Conservation (phyloP, 2,113 vertebrate genomes). For the Bambusicola thoracicus region DNA sequence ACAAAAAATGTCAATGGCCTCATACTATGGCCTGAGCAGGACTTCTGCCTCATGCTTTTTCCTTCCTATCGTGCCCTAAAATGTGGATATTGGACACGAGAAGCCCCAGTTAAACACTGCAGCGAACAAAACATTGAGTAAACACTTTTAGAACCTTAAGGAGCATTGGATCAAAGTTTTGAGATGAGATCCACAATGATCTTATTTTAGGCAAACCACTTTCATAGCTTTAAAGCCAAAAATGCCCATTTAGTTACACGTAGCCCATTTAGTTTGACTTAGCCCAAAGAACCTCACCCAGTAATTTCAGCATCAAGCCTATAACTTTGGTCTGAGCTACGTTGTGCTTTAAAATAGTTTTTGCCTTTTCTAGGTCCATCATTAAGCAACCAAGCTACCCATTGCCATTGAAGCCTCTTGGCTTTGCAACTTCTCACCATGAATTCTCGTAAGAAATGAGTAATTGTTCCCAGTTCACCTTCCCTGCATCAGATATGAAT, state of each 20-base stretch:
- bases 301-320: constrained; percentile 59
- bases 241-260: background rate
- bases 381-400: constrained; percentile 31
- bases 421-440: background rate
- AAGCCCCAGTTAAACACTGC: background rate
- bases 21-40: background rate
- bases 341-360: constrained; percentile 39
- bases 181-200: background rate
- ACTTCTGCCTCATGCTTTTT: fast-evolving
- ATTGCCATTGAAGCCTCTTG: background rate
- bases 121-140: background rate
- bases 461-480: background rate
- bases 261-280: constrained; percentile 8
- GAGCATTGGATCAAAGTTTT: background rate
- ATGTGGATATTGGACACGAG: background rate
- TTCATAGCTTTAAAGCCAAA: constrained; percentile 15
- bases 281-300: constrained; percentile 54
- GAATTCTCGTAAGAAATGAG: background rate
- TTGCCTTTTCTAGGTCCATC: constrained; percentile 24
- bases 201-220: constrained; percentile 52
- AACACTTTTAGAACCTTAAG: background rate
- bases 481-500: background rate
- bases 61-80: background rate
- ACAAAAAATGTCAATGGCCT: background rate
- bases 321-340: constrained; percentile 58